A percentile compares a stretch with the other conserved stretches of the same genome.
Evolutionary conservation across 2,888 invertebrate species (phyloP).

Genomic region (Philereme transversata): DNA sequence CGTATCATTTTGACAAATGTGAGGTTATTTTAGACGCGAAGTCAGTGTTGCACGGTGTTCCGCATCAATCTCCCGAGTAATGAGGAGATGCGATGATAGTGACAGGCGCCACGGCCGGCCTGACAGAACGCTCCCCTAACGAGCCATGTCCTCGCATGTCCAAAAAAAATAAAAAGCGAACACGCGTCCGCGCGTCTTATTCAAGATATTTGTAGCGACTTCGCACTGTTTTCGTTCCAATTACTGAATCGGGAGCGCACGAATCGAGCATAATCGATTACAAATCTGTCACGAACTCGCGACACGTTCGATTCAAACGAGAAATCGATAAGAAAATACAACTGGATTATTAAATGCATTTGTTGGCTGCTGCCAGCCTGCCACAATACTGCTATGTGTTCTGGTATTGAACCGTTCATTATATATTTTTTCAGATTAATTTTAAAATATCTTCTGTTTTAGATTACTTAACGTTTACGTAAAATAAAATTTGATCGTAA

Average conservation of each 20-base stretch:
- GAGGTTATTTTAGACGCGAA: conserved; percentile 52
- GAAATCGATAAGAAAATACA: conserved; percentile 53
- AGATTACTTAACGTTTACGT: neutral
- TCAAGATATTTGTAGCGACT: conserved; percentile 60
- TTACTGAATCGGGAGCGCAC: conserved; percentile 69
- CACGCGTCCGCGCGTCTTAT: conserved; percentile 41
- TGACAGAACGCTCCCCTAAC: conserved; percentile 56
- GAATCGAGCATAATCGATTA: conserved; percentile 64
- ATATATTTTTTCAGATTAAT: neutral
- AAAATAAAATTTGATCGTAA: neutral
- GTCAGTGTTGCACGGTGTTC: conserved; percentile 45
- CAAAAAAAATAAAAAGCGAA: conserved; percentile 36
- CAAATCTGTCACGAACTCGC: conserved; percentile 57
- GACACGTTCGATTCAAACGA: conserved; percentile 51
- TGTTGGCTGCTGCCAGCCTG: conserved; percentile 10
- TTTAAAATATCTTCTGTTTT: neutral
- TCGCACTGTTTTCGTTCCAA: conserved; percentile 63
- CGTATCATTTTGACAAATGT: conserved; percentile 36
- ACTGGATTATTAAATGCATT: conserved; percentile 46
- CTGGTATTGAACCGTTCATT: conserved; percentile 2
- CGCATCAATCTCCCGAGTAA: conserved; percentile 60
- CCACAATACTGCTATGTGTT: conserved; percentile 11
- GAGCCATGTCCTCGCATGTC: conserved; percentile 49
- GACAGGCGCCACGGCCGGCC: conserved; percentile 52
- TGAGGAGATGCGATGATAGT: conserved; percentile 62